These are phyloP conservation scores for Meloidogyne floridensis DNA, from an alignment of 1,140 invertebrate species.

Conservation along the genomic window DNA sequence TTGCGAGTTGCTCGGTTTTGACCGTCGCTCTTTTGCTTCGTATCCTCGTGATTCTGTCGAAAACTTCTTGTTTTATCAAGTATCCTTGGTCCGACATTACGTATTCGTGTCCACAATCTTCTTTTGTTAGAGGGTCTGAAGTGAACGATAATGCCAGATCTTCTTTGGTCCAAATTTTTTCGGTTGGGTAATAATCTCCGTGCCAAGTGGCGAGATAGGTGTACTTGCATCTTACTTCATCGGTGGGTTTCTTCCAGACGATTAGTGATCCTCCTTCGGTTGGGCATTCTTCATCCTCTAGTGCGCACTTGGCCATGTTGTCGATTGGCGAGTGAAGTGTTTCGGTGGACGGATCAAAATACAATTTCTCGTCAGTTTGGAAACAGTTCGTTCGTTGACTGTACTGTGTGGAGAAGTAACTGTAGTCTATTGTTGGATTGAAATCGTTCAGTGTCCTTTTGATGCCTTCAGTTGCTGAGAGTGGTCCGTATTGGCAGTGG, in stretches of 20 bases:
- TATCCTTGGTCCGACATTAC: not conserved
- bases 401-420: slow-evolving; percentile 5
- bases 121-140: not conserved
- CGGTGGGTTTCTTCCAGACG: not conserved
- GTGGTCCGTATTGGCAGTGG: not conserved
- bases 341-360: not conserved
- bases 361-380: not conserved
- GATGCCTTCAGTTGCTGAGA: not conserved
- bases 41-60: not conserved
- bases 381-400: not conserved
- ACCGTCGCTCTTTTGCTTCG: not conserved
- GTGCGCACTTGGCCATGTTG: not conserved
- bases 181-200: not conserved
- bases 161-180: not conserved
- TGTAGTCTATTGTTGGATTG: not conserved
- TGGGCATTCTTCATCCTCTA: not conserved
- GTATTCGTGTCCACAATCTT: not conserved
- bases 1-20: not conserved
- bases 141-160: not conserved
- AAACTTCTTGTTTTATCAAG: not conserved
- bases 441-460: not conserved
- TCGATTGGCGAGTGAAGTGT: not conserved
- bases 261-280: not conserved
- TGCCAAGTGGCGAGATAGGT: not conserved
- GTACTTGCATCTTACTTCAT: not conserved